A percentile compares a stretch with the other conserved stretches of the same genome.
phyloP scores from a whole-genome alignment of 2,888 invertebrate genomes.

The Drosophila picticornis region DNA sequence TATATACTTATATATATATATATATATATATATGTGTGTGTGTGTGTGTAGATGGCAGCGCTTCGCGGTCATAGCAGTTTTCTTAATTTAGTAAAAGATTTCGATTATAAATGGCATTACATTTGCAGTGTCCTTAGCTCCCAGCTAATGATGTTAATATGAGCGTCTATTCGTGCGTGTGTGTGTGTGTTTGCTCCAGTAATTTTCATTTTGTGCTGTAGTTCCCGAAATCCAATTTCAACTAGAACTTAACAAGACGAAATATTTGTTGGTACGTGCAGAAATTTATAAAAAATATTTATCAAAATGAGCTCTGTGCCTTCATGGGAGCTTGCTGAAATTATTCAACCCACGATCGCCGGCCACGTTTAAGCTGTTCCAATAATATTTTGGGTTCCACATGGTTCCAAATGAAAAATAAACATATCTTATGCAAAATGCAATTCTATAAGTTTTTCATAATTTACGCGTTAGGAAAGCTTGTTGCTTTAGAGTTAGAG shows the following conservation, averaged over 20 bases:
- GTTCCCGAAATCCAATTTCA: conserved; percentile 39
- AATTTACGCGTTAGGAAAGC: background rate
- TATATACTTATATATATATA: background rate
- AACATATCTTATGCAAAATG: background rate
- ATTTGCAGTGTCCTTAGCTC: conserved; percentile 54
- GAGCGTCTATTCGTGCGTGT: background rate
- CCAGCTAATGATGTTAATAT: conserved; percentile 3
- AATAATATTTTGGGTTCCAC: background rate
- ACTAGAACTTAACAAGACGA: conserved; percentile 43
- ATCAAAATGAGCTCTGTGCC: conserved; percentile 22
- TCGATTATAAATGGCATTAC: conserved; percentile 74
- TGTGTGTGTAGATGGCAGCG: conserved; percentile 21
- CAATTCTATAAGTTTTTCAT: background rate
- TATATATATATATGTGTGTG: background rate
- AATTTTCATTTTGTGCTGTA: conserved; percentile 34
- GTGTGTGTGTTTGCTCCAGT: conserved; percentile 3
- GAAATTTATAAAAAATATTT: conserved; percentile 43
- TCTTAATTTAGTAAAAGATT: conserved; percentile 79
- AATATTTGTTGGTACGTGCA: conserved; percentile 48
- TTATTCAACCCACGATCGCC: conserved; percentile 25
- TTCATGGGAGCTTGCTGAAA: conserved; percentile 34
- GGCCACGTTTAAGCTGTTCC: conserved; percentile 9
- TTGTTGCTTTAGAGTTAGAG: background rate
- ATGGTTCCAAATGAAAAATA: background rate
- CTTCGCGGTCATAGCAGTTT: conserved; percentile 61